These are phyloP conservation scores for Plemyria rubiginata DNA, from an alignment of 2,888 invertebrate genomes.

Conservation along the genomic window DNA sequence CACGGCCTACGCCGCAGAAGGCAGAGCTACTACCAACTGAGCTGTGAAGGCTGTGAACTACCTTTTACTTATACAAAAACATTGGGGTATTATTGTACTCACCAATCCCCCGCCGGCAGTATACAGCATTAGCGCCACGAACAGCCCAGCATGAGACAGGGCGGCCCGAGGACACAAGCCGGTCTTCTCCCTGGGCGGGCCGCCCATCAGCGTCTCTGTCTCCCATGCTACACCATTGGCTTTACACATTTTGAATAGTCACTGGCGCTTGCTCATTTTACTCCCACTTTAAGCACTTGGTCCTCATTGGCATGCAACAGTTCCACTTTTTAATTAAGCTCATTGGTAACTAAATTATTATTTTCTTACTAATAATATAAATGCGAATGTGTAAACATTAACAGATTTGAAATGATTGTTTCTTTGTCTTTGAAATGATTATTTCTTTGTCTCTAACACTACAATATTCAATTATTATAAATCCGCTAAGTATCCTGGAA, in stretches of 20 bases:
- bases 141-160: constrained; percentile 89
- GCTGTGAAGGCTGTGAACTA: too few relatives aligned
- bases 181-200: constrained; percentile 70
- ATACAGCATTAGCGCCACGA: constrained; percentile 90
- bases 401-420: too few relatives aligned
- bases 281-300: constrained; percentile 37
- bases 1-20: too few relatives aligned
- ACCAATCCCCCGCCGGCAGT: constrained; percentile 93
- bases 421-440: too few relatives aligned
- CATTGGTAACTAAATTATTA: neutral
- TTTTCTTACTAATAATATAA: too few relatives aligned
- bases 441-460: too few relatives aligned
- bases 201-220: constrained; percentile 80
- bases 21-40: too few relatives aligned
- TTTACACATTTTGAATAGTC: constrained; percentile 67
- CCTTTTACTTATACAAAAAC: too few relatives aligned
- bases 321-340: neutral
- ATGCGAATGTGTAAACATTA: too few relatives aligned
- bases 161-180: constrained; percentile 87
- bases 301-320: constrained; percentile 5
- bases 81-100: too few relatives aligned
- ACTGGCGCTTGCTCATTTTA: constrained; percentile 41
- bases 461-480: too few relatives aligned
- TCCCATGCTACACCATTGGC: constrained; percentile 77
- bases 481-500: too few relatives aligned